These are phyloP conservation scores for Tetragonisca angustula DNA, from an alignment of 2,888 invertebrate genomes.

Conservation along the genomic window DNA sequence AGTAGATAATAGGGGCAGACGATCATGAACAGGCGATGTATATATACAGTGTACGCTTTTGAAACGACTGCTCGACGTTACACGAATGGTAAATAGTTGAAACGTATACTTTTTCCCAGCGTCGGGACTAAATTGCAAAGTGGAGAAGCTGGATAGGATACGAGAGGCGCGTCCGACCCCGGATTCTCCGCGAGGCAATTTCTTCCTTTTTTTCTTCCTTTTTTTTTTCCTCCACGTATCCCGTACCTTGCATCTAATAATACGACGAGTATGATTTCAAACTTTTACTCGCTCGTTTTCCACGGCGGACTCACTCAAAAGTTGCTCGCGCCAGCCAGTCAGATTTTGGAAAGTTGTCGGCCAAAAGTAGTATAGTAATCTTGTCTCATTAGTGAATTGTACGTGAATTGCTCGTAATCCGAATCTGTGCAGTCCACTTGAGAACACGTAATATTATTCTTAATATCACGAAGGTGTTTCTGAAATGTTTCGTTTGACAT, in stretches of 20 bases:
- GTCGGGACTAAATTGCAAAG: conserved; percentile 30
- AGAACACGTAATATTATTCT: not conserved
- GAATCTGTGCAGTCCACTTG: not conserved
- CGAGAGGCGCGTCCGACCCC: conserved; percentile 23
- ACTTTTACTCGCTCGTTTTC: not conserved
- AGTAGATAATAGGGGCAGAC: not conserved
- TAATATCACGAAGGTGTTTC: not conserved
- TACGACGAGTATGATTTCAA: conserved; percentile 10
- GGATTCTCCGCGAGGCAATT: conserved; percentile 23
- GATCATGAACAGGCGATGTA: not conserved
- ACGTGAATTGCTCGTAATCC: no score
- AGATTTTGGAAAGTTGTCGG: not conserved
- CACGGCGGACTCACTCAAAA: not conserved
- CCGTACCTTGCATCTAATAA: conserved; percentile 50
- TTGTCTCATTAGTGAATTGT: not conserved
- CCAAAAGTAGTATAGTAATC: not conserved
- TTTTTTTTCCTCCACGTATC: conserved; percentile 15
- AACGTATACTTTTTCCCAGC: conserved; percentile 35
- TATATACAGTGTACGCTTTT: not conserved
- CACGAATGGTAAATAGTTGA: conserved; percentile 47
- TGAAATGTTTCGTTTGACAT: no score
- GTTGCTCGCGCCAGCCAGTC: not conserved
- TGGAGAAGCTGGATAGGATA: not conserved
- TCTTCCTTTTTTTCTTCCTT: not conserved
- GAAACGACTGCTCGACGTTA: conserved; percentile 21